Percentiles rank a stretch among this genome's conserved stretches.
phyloP scores from a whole-genome alignment of 1,140 invertebrate genomes.

The Sarcophaga bullata region DNA sequence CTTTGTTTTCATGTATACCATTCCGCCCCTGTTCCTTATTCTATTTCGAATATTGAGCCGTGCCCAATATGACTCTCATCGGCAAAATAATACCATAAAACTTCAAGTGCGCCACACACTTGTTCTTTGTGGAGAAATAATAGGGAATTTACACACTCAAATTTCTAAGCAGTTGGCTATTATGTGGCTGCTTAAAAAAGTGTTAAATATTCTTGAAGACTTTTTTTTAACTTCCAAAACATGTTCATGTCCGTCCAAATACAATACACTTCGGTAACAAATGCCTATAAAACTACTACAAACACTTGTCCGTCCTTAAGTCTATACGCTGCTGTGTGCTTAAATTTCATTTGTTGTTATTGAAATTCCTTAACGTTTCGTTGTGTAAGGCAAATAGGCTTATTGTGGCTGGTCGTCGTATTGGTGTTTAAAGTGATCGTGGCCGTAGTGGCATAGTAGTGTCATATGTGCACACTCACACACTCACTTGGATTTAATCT shows the following conservation, averaged over 20 bases:
- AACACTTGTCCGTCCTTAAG: too few relatives aligned
- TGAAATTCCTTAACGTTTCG: neutral
- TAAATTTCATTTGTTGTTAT: conserved; percentile 13
- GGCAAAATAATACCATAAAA: neutral
- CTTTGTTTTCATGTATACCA: too few relatives aligned
- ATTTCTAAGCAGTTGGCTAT: neutral
- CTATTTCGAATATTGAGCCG: neutral
- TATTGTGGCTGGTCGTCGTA: too few relatives aligned
- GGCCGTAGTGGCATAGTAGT: neutral
- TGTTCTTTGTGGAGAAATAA: neutral
- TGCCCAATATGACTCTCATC: neutral
- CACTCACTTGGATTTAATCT: conserved; percentile 34
- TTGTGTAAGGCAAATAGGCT: neutral
- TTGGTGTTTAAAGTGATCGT: too few relatives aligned
- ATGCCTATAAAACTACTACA: too few relatives aligned
- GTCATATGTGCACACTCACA: neutral
- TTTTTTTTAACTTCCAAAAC: conserved; percentile 2
- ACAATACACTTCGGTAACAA: neutral
- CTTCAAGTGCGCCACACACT: conserved; percentile 26
- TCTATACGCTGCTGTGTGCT: neutral
- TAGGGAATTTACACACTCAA: conserved; percentile 9
- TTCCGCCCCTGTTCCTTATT: too few relatives aligned
- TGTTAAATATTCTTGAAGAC: conserved; percentile 24
- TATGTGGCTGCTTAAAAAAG: neutral
- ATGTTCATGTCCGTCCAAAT: conserved; percentile 8